phyloP scores from a whole-genome alignment of 2,797 vertebrate genomes.

The Gambusia yucatana region DNA sequence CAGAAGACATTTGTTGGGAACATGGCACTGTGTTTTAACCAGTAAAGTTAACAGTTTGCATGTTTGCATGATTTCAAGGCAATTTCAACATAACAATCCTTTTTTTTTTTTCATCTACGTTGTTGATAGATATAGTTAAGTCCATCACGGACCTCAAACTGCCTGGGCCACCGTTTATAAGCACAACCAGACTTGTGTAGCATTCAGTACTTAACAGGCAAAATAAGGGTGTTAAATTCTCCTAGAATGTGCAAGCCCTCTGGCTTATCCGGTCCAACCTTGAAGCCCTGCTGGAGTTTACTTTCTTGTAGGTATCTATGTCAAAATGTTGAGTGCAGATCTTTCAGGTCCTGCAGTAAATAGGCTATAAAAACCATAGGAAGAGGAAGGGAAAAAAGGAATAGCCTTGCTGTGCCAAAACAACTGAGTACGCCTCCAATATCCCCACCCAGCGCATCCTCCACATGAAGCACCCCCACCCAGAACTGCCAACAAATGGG shows the following conservation, averaged over 20 bases:
- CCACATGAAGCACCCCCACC: conserved; percentile 20
- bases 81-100: background rate
- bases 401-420: conserved; percentile 60
- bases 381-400: conserved; percentile 55
- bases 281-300: conserved; percentile 53
- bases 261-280: conserved; percentile 48
- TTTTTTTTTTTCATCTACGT: background rate
- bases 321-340: conserved; percentile 59
- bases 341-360: conserved; percentile 60
- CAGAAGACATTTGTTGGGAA: background rate
- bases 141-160: background rate
- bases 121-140: background rate
- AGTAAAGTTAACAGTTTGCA: background rate
- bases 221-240: conserved; percentile 48
- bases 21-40: background rate
- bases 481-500: conserved; percentile 33
- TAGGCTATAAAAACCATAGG: conserved; percentile 79
- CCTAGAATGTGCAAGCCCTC: conserved; percentile 23
- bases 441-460: conserved; percentile 48
- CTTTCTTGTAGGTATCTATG: conserved; percentile 36
- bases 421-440: conserved; percentile 29
- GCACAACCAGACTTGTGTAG: conserved; percentile 1
- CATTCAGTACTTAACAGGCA: conserved; percentile 36
- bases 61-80: background rate
- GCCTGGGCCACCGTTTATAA: background rate